These are phyloP conservation scores for Tribolium castaneum DNA, from an alignment of 1,140 invertebrate species.

Conservation along the genomic window DNA sequence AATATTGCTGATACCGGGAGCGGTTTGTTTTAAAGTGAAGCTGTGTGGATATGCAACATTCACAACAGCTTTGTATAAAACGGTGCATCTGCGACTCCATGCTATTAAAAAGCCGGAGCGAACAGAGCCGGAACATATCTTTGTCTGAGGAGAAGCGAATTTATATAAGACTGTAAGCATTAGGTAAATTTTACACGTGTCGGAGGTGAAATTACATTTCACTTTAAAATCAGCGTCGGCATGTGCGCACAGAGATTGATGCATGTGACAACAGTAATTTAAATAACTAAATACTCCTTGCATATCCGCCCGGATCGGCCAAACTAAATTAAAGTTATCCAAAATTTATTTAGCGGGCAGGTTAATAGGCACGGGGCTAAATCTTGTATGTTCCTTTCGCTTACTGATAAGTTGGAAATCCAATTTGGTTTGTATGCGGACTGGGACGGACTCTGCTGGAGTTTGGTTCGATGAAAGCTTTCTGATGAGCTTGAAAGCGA, in stretches of 20 bases:
- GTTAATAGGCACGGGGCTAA: slow-evolving; percentile 9
- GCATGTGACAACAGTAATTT: slow-evolving; percentile 19
- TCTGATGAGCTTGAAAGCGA: slow-evolving; percentile 48
- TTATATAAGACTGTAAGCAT: slow-evolving; percentile 1
- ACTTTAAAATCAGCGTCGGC: slow-evolving; percentile 5
- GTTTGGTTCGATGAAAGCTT: slow-evolving; percentile 46
- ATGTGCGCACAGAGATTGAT: slow-evolving; percentile 11
- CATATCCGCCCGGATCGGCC: neutral
- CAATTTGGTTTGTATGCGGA: slow-evolving; percentile 49
- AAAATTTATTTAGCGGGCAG: slow-evolving; percentile 6
- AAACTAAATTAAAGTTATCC: neutral
- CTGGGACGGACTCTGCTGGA: slow-evolving; percentile 33
- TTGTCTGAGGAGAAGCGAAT: neutral
- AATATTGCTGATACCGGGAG: too few relatives aligned
- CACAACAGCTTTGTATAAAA: neutral
- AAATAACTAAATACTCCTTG: slow-evolving; percentile 15
- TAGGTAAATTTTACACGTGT: slow-evolving; percentile 33
- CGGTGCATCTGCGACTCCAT: neutral
- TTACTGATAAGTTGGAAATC: slow-evolving; percentile 44
- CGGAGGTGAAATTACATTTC: slow-evolving; percentile 11
- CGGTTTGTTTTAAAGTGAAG: too few relatives aligned
- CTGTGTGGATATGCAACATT: neutral
- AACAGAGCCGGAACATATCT: neutral
- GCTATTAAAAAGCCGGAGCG: neutral
- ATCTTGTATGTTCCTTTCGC: slow-evolving; percentile 30